Conservation (phyloP, 2,888 invertebrate species). For the Ptychoptera contaminata region DNA sequence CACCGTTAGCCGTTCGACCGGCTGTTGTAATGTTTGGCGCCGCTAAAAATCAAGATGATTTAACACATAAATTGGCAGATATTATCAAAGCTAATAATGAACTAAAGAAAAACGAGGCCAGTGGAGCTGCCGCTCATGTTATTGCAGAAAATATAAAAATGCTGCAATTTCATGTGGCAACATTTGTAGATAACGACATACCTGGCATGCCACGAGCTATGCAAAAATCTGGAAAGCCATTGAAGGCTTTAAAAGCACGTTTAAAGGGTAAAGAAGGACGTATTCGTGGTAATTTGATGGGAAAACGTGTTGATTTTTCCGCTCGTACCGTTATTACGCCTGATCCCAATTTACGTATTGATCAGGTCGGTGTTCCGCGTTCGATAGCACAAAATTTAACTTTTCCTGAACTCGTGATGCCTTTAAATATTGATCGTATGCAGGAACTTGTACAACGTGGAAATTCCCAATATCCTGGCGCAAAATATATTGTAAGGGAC, state of each 20-base stretch:
- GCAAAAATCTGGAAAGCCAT: constrained; percentile 97
- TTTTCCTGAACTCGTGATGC: constrained; percentile 97
- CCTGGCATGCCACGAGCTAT: constrained; percentile 95
- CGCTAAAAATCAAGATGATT: constrained; percentile 95
- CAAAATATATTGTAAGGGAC: constrained; percentile 96
- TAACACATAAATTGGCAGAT: constrained; percentile 96
- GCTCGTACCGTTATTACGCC: constrained; percentile 98
- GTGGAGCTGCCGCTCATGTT: constrained; percentile 95
- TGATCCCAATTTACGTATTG: constrained; percentile 86
- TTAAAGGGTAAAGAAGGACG: constrained; percentile 97
- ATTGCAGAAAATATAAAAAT: constrained; percentile 93
- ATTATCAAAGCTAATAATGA: constrained; percentile 98
- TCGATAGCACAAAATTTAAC: constrained; percentile 98
- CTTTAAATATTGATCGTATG: constrained; percentile 93
- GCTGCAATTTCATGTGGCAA: constrained; percentile 97
- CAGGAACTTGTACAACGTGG: constrained; percentile 85
- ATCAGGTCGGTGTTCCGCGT: constrained; percentile 94
- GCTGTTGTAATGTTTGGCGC: constrained; percentile 97
- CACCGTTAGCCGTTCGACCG: constrained; percentile 89
- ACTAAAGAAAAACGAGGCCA: constrained; percentile 82
- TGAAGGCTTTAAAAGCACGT: constrained; percentile 94
- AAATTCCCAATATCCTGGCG: constrained; percentile 97
- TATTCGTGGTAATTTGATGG: constrained; percentile 98
- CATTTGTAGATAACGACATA: constrained; percentile 96
- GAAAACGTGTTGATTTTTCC: constrained; percentile 98